Conservation (phyloP, 2,797 vertebrate genomes). For the Takifugu rubripes region DNA sequence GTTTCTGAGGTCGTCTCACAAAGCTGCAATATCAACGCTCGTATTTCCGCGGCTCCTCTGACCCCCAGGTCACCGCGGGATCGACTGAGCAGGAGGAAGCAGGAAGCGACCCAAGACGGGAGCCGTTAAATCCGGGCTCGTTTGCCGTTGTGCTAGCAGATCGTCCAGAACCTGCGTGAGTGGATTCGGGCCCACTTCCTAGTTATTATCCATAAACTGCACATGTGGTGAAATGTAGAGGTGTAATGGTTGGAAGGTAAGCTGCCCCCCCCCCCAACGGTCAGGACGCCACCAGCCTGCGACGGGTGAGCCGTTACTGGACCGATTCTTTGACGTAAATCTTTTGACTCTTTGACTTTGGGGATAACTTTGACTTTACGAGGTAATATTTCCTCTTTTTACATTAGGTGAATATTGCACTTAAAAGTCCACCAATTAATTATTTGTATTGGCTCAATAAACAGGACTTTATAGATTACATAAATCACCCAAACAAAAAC, state of each 20-base stretch:
- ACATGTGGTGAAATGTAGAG: no score
- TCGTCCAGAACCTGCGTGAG: no score
- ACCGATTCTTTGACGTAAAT: slow-evolving; percentile 91
- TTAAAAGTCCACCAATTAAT: slow-evolving; percentile 97
- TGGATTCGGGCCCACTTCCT: no score
- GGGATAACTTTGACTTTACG: slow-evolving; percentile 90
- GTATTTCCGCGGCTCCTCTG: no score
- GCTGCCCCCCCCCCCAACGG: slow-evolving; percentile 67
- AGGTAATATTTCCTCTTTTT: slow-evolving; percentile 90
- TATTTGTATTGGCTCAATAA: slow-evolving; percentile 97
- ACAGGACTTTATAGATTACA: slow-evolving; percentile 88
- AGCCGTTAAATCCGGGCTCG: no score
- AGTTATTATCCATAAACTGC: no score
- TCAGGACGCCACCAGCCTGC: slow-evolving; percentile 78
- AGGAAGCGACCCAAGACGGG: no score
- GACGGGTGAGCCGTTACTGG: slow-evolving; percentile 77
- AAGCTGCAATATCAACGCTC: slow-evolving; percentile 65
- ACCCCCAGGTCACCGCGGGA: no score
- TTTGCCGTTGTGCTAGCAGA: no score
- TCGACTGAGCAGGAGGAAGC: no score
- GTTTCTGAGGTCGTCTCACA: slow-evolving; percentile 10
- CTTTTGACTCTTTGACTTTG: slow-evolving; percentile 92
- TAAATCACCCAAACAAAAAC: slow-evolving; percentile 98
- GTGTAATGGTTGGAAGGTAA: no score
- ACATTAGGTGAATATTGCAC: slow-evolving; percentile 94